A percentile compares a stretch with the other conserved stretches of the same genome.
phyloP scores from a whole-genome alignment of 2,797 vertebrate genomes.

The Steatocranus sp. region DNA sequence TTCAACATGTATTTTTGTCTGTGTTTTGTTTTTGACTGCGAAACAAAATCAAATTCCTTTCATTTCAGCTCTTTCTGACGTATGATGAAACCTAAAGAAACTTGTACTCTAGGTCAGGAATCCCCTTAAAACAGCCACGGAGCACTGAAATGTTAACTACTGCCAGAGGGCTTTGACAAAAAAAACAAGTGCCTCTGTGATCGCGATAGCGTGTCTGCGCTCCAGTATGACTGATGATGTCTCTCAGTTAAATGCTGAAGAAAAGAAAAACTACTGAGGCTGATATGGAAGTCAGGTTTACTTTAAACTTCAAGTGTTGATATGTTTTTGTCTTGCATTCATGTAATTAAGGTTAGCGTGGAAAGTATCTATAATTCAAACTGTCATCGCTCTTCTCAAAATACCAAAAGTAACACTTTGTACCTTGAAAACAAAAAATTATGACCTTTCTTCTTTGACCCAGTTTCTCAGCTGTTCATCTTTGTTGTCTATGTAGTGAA shows the following conservation, averaged over 20 bases:
- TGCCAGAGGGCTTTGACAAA: background rate
- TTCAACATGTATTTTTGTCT: background rate
- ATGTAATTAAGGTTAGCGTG: background rate
- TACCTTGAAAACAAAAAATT: background rate
- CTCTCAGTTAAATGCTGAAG: background rate
- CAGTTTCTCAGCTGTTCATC: background rate
- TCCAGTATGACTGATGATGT: slow-evolving; percentile 2
- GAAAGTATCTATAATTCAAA: background rate
- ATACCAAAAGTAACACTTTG: background rate
- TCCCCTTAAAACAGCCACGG: background rate
- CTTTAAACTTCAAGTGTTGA: background rate
- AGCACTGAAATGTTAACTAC: background rate
- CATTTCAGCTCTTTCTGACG: background rate
- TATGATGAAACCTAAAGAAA: background rate
- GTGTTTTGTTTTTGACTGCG: background rate
- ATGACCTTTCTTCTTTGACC: background rate
- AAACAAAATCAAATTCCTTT: background rate
- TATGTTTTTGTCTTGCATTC: background rate
- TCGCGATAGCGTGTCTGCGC: background rate
- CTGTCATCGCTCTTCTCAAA: background rate
- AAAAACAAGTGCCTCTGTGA: background rate
- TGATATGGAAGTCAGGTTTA: background rate
- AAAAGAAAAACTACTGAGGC: background rate
- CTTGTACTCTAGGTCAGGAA: background rate
- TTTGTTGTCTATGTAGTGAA: background rate